A percentile compares a stretch with the other conserved stretches of the same genome.
Evolutionary conservation across 1,140 invertebrate species (phyloP).

Genomic region (Conopomorpha cramerella): DNA sequence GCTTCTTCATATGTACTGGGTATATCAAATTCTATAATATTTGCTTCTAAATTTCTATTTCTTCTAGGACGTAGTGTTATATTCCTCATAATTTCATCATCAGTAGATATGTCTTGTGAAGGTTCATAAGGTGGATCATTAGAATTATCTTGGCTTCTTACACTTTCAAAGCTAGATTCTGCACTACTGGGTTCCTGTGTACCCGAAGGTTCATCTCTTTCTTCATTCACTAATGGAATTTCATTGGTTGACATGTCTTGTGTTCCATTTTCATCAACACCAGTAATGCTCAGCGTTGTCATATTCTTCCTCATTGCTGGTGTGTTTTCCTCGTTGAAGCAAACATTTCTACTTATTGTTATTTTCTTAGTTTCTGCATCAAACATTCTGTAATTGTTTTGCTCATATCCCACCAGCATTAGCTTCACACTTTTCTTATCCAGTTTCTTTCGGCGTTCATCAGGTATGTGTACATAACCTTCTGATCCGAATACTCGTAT

Average conservation of each 20-base stretch:
- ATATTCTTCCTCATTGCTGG: too few relatives aligned
- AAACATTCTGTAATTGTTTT: conserved; percentile 1
- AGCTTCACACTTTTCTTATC: neutral
- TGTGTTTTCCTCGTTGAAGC: too few relatives aligned
- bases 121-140: neutral
- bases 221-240: too few relatives aligned
- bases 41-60: conserved; percentile 2
- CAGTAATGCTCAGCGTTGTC: too few relatives aligned
- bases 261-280: too few relatives aligned
- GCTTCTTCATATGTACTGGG: conserved; percentile 13
- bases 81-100: neutral
- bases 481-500: conserved; percentile 13
- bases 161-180: too few relatives aligned
- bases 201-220: too few relatives aligned
- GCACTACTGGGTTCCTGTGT: too few relatives aligned
- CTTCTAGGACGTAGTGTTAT: conserved; percentile 3
- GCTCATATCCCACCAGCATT: neutral
- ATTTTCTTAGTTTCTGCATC: neutral
- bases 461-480: conserved; percentile 16
- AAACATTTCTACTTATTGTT: too few relatives aligned
- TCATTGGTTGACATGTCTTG: too few relatives aligned
- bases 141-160: too few relatives aligned
- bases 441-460: conserved; percentile 4
- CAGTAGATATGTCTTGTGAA: neutral
- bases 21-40: conserved; percentile 6